Conservation (phyloP, 2,888 invertebrate species). For the Aquatica leii region DNA sequence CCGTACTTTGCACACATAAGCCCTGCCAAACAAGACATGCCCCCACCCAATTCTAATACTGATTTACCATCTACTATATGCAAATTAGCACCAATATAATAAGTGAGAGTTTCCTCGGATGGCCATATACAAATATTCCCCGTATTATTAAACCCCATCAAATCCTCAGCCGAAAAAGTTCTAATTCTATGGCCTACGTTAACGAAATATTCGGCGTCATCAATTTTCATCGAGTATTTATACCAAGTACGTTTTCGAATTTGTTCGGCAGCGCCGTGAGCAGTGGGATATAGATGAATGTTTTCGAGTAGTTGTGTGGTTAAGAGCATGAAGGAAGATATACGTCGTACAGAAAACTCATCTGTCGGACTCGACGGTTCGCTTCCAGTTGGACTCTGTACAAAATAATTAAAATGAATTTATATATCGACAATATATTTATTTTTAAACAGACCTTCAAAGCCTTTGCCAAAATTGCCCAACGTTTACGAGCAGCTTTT, state of each 20-base stretch:
- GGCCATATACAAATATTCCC: constrained; percentile 85
- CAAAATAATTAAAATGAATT: constrained; percentile 36
- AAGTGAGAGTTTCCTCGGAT: constrained; percentile 78
- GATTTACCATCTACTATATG: constrained; percentile 71
- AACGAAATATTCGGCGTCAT: constrained; percentile 63
- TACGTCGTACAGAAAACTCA: constrained; percentile 66
- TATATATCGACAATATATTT: constrained; percentile 39
- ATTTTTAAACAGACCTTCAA: constrained; percentile 62
- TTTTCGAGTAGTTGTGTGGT: constrained; percentile 60
- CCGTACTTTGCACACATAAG: constrained; percentile 75
- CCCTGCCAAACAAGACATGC: constrained; percentile 85
- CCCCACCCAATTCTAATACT: constrained; percentile 82
- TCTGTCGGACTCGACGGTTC: constrained; percentile 61
- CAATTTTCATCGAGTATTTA: constrained; percentile 66
- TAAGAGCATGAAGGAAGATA: constrained; percentile 67
- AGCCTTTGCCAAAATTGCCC: constrained; percentile 75
- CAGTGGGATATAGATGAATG: constrained; percentile 34
- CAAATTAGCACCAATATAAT: constrained; percentile 71
- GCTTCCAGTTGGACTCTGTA: constrained; percentile 58
- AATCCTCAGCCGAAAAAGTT: constrained; percentile 72
- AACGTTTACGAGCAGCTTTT: constrained; percentile 71
- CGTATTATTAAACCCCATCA: constrained; percentile 84
- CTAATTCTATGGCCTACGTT: constrained; percentile 69
- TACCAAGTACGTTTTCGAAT: constrained; percentile 67
- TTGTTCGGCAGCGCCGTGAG: constrained; percentile 50